phyloP scores from a whole-genome alignment of 2,797 vertebrate genomes.

The Ctenopoma kingsleyae region DNA sequence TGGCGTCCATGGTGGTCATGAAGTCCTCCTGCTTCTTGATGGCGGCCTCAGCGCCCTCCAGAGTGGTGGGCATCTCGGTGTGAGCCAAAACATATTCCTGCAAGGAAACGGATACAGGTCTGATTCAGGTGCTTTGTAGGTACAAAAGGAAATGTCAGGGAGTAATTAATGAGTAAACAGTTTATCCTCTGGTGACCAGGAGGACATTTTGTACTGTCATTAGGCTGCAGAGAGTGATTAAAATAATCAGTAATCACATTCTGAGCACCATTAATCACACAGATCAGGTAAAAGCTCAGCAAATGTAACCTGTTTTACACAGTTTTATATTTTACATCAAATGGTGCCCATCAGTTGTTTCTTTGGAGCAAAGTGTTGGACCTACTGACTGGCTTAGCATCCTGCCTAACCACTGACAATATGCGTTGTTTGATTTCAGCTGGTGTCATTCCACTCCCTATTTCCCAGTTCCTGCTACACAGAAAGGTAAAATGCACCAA shows the following conservation, averaged over 20 bases:
- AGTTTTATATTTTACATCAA: too few species aligned
- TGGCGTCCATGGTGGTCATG: conserved; percentile 98
- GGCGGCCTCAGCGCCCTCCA: conserved; percentile 93
- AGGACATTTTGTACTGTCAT: not conserved
- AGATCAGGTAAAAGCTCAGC: too few species aligned
- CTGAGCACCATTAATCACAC: not conserved
- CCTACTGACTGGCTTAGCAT: too few species aligned
- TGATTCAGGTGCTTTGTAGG: too few species aligned
- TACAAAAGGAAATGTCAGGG: too few species aligned
- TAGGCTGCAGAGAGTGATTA: not conserved
- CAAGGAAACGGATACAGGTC: not conserved
- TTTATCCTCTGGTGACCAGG: too few species aligned
- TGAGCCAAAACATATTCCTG: conserved; percentile 95
- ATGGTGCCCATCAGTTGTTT: too few species aligned
- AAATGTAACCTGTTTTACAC: too few species aligned
- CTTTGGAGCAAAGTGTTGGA: too few species aligned
- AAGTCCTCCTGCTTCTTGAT: conserved; percentile 98
- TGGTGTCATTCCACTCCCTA: not conserved
- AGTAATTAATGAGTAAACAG: too few species aligned
- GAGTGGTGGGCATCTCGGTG: conserved; percentile 93
- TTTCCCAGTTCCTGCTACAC: too few species aligned
- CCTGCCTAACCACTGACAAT: not conserved
- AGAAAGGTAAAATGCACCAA: not conserved
- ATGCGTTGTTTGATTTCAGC: not conserved
- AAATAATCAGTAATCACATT: not conserved